Evolutionary conservation across 2,888 invertebrate species (phyloP).

Genomic region (Cryptocheilus praepositus): DNA sequence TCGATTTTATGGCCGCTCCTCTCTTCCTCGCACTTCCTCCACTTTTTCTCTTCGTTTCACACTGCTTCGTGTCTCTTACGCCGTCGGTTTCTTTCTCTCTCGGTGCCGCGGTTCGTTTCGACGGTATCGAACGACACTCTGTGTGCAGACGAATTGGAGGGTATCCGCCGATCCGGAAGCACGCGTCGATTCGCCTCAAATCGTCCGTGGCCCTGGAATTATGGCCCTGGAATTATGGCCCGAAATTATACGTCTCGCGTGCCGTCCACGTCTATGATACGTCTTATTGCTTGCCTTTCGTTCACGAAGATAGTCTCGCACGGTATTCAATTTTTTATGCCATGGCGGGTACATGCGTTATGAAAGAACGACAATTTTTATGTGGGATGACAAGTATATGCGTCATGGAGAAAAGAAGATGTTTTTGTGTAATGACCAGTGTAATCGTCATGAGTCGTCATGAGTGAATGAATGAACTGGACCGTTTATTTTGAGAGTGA

Average conservation of each 20-base stretch:
- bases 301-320: neutral
- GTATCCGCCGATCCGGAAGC: constrained; percentile 58
- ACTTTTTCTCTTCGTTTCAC: neutral
- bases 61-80: constrained; percentile 9
- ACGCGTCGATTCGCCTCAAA: constrained; percentile 66
- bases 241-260: constrained; percentile 63
- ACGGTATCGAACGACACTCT: neutral
- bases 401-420: too few species aligned
- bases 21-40: neutral
- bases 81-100: neutral
- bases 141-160: constrained; percentile 20
- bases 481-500: too few species aligned
- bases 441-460: too few species aligned
- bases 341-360: too few species aligned
- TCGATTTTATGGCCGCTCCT: constrained; percentile 56
- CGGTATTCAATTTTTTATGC: too few species aligned
- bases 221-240: constrained; percentile 62
- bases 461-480: too few species aligned
- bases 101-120: neutral
- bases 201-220: constrained; percentile 64
- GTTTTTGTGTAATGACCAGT: too few species aligned
- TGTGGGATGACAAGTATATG: too few species aligned
- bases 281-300: too few species aligned
- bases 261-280: constrained; percentile 33
- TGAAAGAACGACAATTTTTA: too few species aligned